A percentile compares a stretch with the other conserved stretches of the same genome.
Evolutionary conservation across 2,888 invertebrate genomes (phyloP).

Genomic region (Venustoraphidia nigricollis): DNA sequence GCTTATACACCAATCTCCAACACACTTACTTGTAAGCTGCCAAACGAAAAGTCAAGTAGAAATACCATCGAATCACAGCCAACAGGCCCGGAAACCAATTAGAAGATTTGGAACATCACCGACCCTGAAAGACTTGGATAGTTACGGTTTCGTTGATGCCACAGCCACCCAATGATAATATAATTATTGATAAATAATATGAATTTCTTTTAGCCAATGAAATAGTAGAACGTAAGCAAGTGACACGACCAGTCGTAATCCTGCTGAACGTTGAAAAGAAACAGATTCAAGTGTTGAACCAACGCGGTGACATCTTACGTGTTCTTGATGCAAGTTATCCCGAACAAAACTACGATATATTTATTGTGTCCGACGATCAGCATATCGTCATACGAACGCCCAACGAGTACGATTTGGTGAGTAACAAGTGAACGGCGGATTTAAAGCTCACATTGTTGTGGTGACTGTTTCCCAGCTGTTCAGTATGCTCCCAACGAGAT

Average conservation of each 20-base stretch:
- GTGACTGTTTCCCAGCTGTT: constrained; percentile 2
- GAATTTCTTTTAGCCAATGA: constrained; percentile 19
- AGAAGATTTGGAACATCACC: too few relatives aligned
- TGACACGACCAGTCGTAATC: constrained; percentile 25
- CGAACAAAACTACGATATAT: constrained; percentile 17
- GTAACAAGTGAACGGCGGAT: not conserved
- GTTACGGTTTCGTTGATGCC: too few relatives aligned
- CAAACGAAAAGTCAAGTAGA: too few relatives aligned
- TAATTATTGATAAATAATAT: not conserved
- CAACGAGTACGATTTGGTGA: constrained; percentile 37
- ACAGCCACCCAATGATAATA: too few relatives aligned
- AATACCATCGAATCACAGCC: too few relatives aligned
- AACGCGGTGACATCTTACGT: constrained; percentile 25
- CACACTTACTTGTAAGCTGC: too few relatives aligned
- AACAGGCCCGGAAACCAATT: too few relatives aligned
- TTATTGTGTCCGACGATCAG: constrained; percentile 23
- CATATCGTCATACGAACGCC: constrained; percentile 27
- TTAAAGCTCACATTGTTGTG: not conserved
- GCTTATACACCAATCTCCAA: too few relatives aligned
- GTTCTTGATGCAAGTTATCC: constrained; percentile 26
- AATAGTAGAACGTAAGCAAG: constrained; percentile 25
- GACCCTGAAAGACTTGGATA: too few relatives aligned
- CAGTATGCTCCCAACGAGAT: too few relatives aligned
- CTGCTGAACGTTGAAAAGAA: constrained; percentile 20
- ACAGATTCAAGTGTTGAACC: constrained; percentile 25